Evolutionary conservation across 2,797 vertebrate species (phyloP), one percentile per base, ranked within the genome.

Genomic region (Eospalax fontanierii): DNA sequence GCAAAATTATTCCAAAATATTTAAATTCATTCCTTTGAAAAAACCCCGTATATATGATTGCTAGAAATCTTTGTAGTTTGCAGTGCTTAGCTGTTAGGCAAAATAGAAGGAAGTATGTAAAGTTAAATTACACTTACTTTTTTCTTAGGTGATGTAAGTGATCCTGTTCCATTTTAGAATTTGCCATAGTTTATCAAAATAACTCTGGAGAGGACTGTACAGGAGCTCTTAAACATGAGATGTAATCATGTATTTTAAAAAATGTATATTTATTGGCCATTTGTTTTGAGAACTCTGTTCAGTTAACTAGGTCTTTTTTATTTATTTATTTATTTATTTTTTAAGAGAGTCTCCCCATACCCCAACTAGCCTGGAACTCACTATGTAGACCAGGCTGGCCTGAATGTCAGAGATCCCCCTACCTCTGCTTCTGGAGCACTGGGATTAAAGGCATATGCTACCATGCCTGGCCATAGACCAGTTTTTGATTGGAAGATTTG

Each of bases 171-270:
- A 78, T 78, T 86, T 80, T 81, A 80, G 59, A 89, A 81, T 94
- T 95, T 84, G 61, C 61, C 73, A 26, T 40, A 24, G 86, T 71
- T 85, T 90, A 73, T 86, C 79, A 90, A 81, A 93, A 81, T 61
- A 86, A 14, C 14, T 90, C n/a, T 54, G 61, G 59, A 15, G 79
- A 82, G 26, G 83, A 59, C 70, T 85, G 4, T 59, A 73, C 40
- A 70, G 0, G 81, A 92, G 81, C 38, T 85, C 66, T 6, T 74
- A 89, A 90, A 79, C 73, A 21, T 50, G 12, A 19, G 21, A 63
- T 21, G 35, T 21, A 35, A 0, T 74, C 70, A 19, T 68, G 33
- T 46, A 74, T 40, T 33, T 16, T 68, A 5, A 81, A 74, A 82
- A 35, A 74, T 43, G 21, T 63, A n/a, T n/a, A n/a, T n/a, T n/a